Conservation (phyloP, 2,888 invertebrate genomes). For the Pediacus dermestoides region DNA sequence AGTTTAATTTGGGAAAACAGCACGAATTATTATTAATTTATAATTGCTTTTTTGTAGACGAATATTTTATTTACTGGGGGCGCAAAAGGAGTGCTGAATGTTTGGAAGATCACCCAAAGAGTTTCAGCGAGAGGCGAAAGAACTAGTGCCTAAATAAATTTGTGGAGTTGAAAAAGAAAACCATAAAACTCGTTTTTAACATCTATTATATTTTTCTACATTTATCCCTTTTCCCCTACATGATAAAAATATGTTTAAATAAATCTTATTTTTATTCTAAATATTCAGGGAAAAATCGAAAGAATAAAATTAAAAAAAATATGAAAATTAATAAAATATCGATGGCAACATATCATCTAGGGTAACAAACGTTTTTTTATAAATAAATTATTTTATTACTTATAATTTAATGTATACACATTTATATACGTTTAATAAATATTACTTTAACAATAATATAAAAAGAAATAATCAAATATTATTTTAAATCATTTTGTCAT, state of each 20-base stretch:
- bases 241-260: constrained; percentile 18
- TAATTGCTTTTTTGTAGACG: constrained; percentile 49
- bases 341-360: neutral
- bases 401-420: too few species aligned
- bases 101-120: constrained; percentile 54
- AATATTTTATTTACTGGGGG: constrained; percentile 67
- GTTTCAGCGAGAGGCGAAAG: constrained; percentile 16
- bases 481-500: too few species aligned
- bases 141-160: constrained; percentile 12
- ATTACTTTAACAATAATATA: too few species aligned
- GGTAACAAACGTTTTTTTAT: neutral
- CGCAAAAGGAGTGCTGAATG: constrained; percentile 64
- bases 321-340: constrained; percentile 2
- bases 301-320: neutral
- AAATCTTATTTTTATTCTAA: constrained; percentile 8
- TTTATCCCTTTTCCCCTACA: constrained; percentile 25
- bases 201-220: constrained; percentile 22
- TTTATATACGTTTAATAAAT: too few species aligned
- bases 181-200: constrained; percentile 23
- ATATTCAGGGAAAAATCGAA: neutral
- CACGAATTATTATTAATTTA: too few species aligned
- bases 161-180: constrained; percentile 15
- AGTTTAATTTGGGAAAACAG: too few species aligned
- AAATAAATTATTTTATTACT: constrained; percentile 1
- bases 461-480: too few species aligned